Percentiles rank a stretch among this genome's conserved stretches.
These are phyloP conservation scores for Pelusios castaneus DNA, from an alignment of 2,113 vertebrate genomes.

Conservation along the genomic window DNA sequence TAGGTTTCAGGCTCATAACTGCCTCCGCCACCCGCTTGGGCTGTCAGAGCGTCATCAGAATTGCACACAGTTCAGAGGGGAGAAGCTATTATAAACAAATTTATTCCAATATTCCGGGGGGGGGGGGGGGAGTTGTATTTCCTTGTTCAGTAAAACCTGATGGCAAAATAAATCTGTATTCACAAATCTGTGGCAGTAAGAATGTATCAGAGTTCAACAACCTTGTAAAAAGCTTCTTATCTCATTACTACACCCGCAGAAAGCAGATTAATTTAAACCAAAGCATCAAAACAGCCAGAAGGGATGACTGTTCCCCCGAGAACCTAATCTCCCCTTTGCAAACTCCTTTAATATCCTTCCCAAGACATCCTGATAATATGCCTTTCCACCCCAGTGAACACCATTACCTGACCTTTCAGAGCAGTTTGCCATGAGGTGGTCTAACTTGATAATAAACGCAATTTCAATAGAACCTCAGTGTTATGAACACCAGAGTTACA, in stretches of 20 bases:
- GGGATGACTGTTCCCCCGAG: conserved; percentile 70
- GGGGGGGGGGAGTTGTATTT: background rate
- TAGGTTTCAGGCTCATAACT: background rate
- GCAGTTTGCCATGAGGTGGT: conserved; percentile 66
- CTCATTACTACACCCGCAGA: conserved; percentile 74
- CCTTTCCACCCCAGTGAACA: conserved; percentile 76
- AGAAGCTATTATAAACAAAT: background rate
- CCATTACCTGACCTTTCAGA: conserved; percentile 80
- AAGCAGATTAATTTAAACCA: conserved; percentile 69
- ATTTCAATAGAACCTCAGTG: background rate
- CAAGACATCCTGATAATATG: conserved; percentile 64
- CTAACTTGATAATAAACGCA: conserved; percentile 73
- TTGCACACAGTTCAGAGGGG: conserved; percentile 1
- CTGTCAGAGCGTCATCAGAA: background rate
- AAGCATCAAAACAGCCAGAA: conserved; percentile 67
- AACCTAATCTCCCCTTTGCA: conserved; percentile 75
- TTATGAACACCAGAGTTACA: too few species aligned
- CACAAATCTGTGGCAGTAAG: conserved; percentile 66
- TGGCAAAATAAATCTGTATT: conserved; percentile 64
- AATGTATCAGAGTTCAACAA: conserved; percentile 64
- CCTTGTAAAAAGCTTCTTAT: conserved; percentile 75
- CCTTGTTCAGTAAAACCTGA: background rate
- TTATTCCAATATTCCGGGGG: background rate
- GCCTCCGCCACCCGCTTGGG: background rate
- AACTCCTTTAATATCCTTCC: conserved; percentile 70